These are phyloP conservation scores for Prunella himalayana DNA, from an alignment of 2,113 vertebrate species.

Conservation along the genomic window DNA sequence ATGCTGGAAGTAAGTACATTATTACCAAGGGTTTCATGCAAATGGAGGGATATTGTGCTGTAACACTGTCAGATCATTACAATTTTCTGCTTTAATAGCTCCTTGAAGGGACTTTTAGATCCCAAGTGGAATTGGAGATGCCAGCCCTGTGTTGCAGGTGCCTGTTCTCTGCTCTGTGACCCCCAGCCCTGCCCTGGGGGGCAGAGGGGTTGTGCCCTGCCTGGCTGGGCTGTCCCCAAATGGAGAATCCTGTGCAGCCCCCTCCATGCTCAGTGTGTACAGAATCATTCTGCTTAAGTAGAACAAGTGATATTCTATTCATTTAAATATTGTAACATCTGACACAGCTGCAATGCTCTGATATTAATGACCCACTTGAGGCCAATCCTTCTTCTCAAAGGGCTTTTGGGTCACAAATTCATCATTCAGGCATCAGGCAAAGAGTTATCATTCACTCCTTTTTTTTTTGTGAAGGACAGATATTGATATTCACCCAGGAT, in stretches of 20 bases:
- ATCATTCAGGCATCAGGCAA: not conserved
- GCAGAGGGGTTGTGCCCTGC: not conserved
- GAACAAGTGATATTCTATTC: not conserved
- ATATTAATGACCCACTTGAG: constrained; percentile 57
- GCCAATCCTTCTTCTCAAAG: constrained; percentile 20
- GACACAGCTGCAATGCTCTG: not conserved
- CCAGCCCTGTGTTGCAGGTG: rapidly evolving
- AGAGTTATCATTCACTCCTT: not conserved
- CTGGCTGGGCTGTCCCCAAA: not conserved
- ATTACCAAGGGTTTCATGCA: not conserved
- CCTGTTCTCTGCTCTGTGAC: not conserved
- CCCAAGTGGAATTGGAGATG: not conserved
- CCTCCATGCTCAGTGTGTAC: not conserved
- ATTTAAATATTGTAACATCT: constrained; percentile 32
- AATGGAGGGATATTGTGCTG: not conserved
- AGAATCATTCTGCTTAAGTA: not conserved
- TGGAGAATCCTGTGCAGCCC: not conserved
- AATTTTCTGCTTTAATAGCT: not conserved
- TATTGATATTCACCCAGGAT: not conserved
- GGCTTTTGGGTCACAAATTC: not conserved
- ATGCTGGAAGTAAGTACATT: rapidly evolving
- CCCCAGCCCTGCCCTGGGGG: not conserved
- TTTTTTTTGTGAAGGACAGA: not conserved
- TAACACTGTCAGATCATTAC: not conserved
- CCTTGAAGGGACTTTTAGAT: not conserved